A percentile compares a stretch with the other conserved stretches of the same genome.
phyloP scores from a whole-genome alignment of 2,797 vertebrate species.

The Meriones psammophilus region DNA sequence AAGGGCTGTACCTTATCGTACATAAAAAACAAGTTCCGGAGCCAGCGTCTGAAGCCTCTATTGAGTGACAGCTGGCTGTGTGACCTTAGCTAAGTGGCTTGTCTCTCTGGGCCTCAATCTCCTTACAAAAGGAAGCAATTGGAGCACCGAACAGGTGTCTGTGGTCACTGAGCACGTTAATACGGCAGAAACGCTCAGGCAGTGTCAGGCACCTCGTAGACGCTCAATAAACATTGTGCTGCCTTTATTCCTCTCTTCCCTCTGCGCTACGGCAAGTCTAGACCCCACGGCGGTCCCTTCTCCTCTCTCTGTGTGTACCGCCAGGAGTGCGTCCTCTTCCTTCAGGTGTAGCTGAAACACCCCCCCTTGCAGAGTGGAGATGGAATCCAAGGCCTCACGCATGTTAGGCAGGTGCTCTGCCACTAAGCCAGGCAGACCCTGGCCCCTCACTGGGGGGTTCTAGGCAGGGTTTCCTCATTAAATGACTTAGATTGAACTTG shows the following conservation, averaged over 20 bases:
- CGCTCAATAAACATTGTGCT: accelerated
- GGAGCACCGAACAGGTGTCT: not conserved
- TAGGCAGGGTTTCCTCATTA: not conserved
- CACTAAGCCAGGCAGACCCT: not conserved
- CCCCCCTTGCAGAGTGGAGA: not conserved
- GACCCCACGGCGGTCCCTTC: not conserved
- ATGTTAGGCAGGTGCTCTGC: not conserved
- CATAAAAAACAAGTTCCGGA: not conserved
- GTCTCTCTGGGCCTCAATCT: not conserved
- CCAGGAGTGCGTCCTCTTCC: not conserved
- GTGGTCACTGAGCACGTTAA: not conserved
- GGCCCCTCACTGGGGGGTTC: not conserved
- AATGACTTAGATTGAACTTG: not conserved
- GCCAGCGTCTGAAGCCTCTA: constrained; percentile 6
- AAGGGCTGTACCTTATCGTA: not conserved
- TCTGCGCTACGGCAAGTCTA: not conserved
- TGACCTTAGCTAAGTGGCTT: not conserved
- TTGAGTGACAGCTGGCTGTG: not conserved
- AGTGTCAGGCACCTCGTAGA: not conserved
- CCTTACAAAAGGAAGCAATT: not conserved
- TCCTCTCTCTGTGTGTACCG: not conserved
- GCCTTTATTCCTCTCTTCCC: accelerated
- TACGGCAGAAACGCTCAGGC: not conserved
- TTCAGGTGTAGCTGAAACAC: not conserved
- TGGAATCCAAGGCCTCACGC: not conserved